Conservation (phyloP, 23 tunicate species). For the Phallusia fumigata region DNA sequence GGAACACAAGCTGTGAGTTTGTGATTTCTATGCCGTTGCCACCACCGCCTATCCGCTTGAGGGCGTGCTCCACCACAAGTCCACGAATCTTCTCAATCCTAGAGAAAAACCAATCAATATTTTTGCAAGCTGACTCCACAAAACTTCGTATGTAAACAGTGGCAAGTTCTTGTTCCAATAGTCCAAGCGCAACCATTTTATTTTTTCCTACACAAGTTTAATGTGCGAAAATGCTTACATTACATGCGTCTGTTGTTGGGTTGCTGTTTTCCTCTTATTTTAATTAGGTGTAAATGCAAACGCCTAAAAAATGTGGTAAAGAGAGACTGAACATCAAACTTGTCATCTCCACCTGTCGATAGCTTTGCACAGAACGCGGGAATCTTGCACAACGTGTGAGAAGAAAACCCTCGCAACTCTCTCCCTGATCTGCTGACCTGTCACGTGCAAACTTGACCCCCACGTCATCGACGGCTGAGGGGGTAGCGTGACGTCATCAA, state of each 20-base stretch:
- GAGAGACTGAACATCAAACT: neutral
- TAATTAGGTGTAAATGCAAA: too few relatives aligned
- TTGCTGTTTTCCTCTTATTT: too few relatives aligned
- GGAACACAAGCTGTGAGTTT: constrained; percentile 67
- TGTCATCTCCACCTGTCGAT: constrained; percentile 97
- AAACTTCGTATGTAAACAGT: too few relatives aligned
- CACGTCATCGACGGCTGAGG: constrained; percentile 67
- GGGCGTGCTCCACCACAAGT: constrained; percentile 68
- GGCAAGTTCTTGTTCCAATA: too few relatives aligned
- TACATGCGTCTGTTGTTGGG: too few relatives aligned
- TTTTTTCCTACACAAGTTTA: too few relatives aligned
- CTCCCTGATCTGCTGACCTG: constrained; percentile 72
- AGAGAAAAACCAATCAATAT: neutral
- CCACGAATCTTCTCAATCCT: constrained; percentile 84
- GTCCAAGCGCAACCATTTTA: too few relatives aligned
- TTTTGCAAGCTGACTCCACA: too few relatives aligned
- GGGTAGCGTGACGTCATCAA: constrained; percentile 79
- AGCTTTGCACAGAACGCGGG: constrained; percentile 59
- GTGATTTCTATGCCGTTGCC: constrained; percentile 63
- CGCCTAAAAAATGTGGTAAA: neutral
- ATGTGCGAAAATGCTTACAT: too few relatives aligned
- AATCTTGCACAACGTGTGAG: constrained; percentile 58
- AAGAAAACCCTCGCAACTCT: constrained; percentile 79
- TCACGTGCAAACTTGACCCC: constrained; percentile 87
- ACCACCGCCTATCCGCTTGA: constrained; percentile 70